phyloP scores from a whole-genome alignment of 2,888 invertebrate genomes.

The Heliconius charithonia region DNA sequence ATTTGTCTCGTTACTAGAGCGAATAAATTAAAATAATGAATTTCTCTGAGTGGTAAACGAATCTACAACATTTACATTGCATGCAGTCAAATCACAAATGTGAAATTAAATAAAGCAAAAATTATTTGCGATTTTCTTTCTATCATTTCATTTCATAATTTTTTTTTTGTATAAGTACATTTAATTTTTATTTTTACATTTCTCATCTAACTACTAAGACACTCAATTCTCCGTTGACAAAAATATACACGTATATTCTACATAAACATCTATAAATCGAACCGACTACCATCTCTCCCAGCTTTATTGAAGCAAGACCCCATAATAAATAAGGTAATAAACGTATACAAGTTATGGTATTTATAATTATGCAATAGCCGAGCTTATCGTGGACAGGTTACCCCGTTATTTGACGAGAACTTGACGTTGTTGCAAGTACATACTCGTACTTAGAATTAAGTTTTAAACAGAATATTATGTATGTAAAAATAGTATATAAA shows the following conservation, averaged over 20 bases:
- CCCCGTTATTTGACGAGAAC: slow-evolving; percentile 45
- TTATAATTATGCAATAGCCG: slow-evolving; percentile 41
- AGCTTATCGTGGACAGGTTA: slow-evolving; percentile 41
- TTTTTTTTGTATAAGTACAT: no score
- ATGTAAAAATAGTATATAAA: not conserved
- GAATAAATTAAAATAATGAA: not conserved
- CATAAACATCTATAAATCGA: not conserved
- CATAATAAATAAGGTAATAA: slow-evolving; percentile 33
- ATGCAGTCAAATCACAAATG: no score
- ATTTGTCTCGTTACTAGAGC: not conserved
- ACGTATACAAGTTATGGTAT: slow-evolving; percentile 31
- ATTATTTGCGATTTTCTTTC: no score
- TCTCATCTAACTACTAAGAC: no score
- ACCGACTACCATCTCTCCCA: not conserved
- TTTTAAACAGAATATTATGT: not conserved
- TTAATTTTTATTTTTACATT: no score
- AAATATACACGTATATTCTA: no score
- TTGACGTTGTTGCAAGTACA: slow-evolving; percentile 33
- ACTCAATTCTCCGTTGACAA: no score
- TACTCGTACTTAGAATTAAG: not conserved
- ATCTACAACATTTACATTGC: not conserved
- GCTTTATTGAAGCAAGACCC: not conserved
- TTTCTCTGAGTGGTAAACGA: not conserved
- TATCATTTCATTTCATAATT: no score
- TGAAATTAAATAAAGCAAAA: no score